Evolutionary conservation across 2,888 invertebrate species (phyloP).

Genomic region (Balanococcus diminutus): DNA sequence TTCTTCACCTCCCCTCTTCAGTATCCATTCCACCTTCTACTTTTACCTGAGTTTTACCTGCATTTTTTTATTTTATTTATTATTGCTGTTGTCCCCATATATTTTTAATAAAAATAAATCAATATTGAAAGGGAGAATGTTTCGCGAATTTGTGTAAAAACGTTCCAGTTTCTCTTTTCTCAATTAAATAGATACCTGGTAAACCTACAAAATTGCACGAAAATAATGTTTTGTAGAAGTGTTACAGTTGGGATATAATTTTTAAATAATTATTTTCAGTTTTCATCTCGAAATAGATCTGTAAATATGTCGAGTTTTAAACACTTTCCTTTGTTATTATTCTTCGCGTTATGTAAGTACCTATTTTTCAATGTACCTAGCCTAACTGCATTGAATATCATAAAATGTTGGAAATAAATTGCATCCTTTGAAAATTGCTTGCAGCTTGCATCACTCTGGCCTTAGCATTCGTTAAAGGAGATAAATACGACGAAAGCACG

Average conservation of each 20-base stretch:
- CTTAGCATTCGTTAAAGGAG: conserved; percentile 3
- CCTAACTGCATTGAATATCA: neutral
- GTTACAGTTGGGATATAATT: neutral
- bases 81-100: neutral
- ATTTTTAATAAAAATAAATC: neutral
- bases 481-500: neutral
- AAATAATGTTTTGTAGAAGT: neutral
- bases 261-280: neutral
- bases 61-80: neutral
- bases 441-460: neutral
- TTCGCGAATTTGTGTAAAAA: neutral
- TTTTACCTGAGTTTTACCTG: neutral
- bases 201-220: neutral
- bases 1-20: neutral
- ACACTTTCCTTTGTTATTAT: conserved; percentile 16
- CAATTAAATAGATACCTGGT: too few relatives aligned
- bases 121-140: neutral
- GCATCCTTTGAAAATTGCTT: neutral
- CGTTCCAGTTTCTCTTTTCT: neutral
- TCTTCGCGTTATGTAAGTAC: neutral
- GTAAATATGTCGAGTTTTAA: neutral
- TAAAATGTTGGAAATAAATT: neutral
- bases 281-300: neutral
- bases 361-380: neutral
- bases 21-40: neutral